Evolutionary conservation across 2,113 vertebrate genomes (phyloP), one percentile per base, ranked within the genome.

Genomic region (Microtus ochrogaster): DNA sequence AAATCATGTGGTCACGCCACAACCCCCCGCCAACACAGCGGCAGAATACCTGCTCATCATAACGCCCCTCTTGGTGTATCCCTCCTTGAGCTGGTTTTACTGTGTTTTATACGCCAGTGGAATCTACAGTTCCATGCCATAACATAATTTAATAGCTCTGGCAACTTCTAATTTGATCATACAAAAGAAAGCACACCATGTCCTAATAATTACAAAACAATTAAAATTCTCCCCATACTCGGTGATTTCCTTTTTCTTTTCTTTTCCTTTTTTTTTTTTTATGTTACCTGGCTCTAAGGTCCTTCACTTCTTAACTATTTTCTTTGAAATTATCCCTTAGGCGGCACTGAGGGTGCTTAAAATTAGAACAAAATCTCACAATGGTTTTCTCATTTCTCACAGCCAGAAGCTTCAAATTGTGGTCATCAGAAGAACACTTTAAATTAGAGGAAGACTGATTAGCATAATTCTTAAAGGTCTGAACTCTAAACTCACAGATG

Each of bases 121-220:
- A 98, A 98, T 78, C 89, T 0, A 33, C 92, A 96, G 81, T 17
- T 94, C 97, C 88, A 90, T 89, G 22, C 81, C 91, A 87, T 70
- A 97, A 95, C 93, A 47, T 47, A 85, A 49, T 94, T 97, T 96
- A 97, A 98, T 92, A 97, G 92, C 87, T 70, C 36, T 94, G 93
- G 91, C 47, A 91, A 95, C 93, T 95, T 96, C 86, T 41, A 91
- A 89, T 3, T 87, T 90, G 55, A 97, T 95, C 97, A 73, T 91
- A 96, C 52, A 98, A 98, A 98, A 97, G 96, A 98, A 97, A 94
- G 93, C 95, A 97, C 98, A 97, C 96, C 0, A 96, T 96, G 97
- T 96, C 82, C 90, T 96, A 96, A 84, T 97, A 95, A 95, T 97
- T 94, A 92, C 91, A 97, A 98, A 96, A 93, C 96, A 98, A 98